Conservation (phyloP, 2,888 invertebrate genomes). For the Orthonychiurus folsomi region DNA sequence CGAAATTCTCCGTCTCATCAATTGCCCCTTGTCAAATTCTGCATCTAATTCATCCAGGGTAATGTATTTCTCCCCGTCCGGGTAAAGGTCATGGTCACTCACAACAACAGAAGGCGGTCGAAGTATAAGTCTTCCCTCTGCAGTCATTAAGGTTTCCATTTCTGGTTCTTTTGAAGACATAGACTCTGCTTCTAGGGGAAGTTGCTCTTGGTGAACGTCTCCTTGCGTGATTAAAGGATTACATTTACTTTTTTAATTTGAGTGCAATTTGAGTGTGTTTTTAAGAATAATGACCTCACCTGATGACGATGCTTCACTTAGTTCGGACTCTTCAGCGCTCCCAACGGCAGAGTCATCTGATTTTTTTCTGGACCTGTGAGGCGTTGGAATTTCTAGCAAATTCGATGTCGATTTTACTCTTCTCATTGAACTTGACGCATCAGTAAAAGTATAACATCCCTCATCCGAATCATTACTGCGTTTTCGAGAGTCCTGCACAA, state of each 20-base stretch:
- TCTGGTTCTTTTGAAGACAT: too few species aligned
- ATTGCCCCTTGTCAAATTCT: slow-evolving; percentile 23
- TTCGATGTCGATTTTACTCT: slow-evolving; percentile 37
- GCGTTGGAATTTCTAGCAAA: slow-evolving; percentile 35
- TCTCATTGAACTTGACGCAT: slow-evolving; percentile 21
- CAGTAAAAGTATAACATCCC: neutral
- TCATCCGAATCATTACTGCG: slow-evolving; percentile 2
- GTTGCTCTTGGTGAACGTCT: too few species aligned
- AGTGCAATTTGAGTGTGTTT: too few species aligned
- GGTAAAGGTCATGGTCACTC: slow-evolving; percentile 39
- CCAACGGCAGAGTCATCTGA: slow-evolving; percentile 38
- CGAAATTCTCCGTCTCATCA: slow-evolving; percentile 31
- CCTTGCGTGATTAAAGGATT: too few species aligned
- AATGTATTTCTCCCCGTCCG: slow-evolving; percentile 29
- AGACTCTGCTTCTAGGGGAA: neutral
- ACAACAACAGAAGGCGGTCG: slow-evolving; percentile 39
- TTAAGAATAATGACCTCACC: too few species aligned
- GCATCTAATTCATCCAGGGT: slow-evolving; percentile 37
- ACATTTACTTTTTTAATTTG: too few species aligned
- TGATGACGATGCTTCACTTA: slow-evolving; percentile 27
- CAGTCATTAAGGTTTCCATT: neutral
- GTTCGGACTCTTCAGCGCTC: slow-evolving; percentile 32
- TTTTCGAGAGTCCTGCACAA: neutral
- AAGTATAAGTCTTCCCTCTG: slow-evolving; percentile 12
- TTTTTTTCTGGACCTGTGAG: slow-evolving; percentile 29